Evolutionary conservation across 2,797 vertebrate genomes (phyloP).

Genomic region (Heterohyrax brucei): DNA sequence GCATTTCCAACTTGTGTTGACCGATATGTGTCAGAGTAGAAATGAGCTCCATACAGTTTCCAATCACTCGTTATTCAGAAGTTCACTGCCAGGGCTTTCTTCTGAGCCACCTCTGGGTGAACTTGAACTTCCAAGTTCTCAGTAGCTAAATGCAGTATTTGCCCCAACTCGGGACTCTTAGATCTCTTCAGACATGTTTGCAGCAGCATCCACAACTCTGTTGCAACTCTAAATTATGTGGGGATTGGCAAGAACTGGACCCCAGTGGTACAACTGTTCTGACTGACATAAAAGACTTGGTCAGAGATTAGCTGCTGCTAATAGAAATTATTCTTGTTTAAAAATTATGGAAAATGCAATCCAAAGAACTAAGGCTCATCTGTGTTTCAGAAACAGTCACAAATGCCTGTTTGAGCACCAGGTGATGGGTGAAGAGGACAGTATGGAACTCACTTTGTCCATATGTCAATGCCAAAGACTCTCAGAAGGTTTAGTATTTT

Average conservation of each 20-base stretch:
- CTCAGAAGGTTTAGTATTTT: background rate
- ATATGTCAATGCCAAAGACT: background rate
- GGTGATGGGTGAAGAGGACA: background rate
- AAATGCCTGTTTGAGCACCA: background rate
- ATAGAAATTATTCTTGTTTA: conserved; percentile 12
- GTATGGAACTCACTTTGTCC: background rate
- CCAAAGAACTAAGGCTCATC: background rate
- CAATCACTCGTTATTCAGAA: no score
- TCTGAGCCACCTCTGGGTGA: no score
- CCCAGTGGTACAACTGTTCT: background rate
- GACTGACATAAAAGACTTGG: background rate
- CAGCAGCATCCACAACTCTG: background rate
- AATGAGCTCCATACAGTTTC: no score
- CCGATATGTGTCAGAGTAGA: no score
- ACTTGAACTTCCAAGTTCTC: no score
- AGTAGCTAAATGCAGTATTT: no score
- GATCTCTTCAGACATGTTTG: background rate
- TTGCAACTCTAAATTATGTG: conserved; percentile 11
- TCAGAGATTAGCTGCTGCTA: background rate
- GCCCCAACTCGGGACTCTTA: no score
- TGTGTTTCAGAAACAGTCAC: background rate
- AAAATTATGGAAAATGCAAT: background rate
- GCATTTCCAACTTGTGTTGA: no score
- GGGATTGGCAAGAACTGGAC: background rate
- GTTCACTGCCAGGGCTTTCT: no score